phyloP scores from a whole-genome alignment of 2,797 vertebrate genomes.

The Peromyscus melanophrys region DNA sequence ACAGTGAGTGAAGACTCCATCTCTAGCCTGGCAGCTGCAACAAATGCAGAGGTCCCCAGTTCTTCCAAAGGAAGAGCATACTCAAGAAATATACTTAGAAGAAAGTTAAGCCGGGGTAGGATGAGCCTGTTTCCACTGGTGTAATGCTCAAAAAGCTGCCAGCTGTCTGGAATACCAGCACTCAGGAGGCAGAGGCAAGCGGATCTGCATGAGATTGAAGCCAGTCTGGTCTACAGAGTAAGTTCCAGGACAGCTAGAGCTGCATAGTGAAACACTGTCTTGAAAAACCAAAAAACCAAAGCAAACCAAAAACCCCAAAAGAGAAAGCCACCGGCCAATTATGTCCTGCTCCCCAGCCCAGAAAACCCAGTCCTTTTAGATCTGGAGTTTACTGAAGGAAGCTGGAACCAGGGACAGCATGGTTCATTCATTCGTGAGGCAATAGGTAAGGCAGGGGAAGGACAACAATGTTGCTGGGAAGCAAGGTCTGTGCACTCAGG shows the following conservation, averaged over 20 bases:
- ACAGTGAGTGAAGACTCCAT: neutral
- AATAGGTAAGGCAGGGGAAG: neutral
- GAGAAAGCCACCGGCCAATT: neutral
- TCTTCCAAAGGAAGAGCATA: neutral
- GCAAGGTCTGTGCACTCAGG: neutral
- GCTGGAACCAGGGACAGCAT: neutral
- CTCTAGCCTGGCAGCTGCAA: too few species aligned
- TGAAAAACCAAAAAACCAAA: too few species aligned
- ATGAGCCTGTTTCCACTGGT: neutral
- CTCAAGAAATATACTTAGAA: neutral
- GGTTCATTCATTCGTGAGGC: neutral
- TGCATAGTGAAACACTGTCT: neutral
- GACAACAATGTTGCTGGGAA: neutral
- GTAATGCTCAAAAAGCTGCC: neutral
- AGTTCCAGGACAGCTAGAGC: neutral
- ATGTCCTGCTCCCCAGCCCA: neutral
- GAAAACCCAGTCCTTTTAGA: neutral
- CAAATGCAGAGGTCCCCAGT: fast-evolving
- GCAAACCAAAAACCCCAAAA: neutral
- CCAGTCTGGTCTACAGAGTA: neutral
- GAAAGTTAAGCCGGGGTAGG: neutral
- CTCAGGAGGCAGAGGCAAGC: neutral
- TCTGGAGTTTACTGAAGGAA: neutral
- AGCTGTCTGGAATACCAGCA: neutral
- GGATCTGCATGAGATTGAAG: neutral